Conservation (phyloP, 2,888 invertebrate genomes). For the Sphaerophoria rueppellii region DNA sequence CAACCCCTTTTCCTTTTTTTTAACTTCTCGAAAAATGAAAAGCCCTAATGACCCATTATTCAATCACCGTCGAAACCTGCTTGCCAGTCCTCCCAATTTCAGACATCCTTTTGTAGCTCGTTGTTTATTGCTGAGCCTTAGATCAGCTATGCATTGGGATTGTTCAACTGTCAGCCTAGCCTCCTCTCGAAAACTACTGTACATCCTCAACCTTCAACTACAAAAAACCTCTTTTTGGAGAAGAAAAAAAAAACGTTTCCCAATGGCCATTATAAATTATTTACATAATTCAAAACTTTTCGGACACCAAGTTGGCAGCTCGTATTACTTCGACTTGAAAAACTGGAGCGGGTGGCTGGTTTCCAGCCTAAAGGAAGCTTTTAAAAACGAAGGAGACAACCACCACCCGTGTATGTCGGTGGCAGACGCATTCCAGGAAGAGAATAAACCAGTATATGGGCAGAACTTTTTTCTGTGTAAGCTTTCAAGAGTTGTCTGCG, state of each 20-base stretch:
- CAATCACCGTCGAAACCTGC: constrained; percentile 33
- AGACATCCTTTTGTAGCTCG: not conserved
- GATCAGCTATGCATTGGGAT: constrained; percentile 19
- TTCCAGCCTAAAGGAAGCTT: not conserved
- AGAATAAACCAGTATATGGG: constrained; percentile 36
- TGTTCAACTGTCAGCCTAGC: constrained; percentile 54
- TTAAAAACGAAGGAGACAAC: not conserved
- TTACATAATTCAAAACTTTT: constrained; percentile 73
- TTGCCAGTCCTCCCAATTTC: constrained; percentile 1
- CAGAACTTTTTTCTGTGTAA: constrained; percentile 49
- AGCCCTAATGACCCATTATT: constrained; percentile 45
- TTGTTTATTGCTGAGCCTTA: not conserved
- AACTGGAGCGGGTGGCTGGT: constrained; percentile 23
- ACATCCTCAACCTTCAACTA: not conserved
- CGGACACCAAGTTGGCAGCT: constrained; percentile 69
- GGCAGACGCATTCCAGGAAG: constrained; percentile 45
- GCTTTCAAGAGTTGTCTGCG: constrained; percentile 6
- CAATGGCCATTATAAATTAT: constrained; percentile 67
- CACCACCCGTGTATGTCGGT: too few species aligned
- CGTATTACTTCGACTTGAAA: constrained; percentile 58
- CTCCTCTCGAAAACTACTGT: not conserved
- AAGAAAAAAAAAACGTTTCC: constrained; percentile 29
- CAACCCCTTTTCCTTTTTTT: too few species aligned
- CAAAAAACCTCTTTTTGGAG: not conserved
- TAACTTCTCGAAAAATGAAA: not conserved